These are phyloP conservation scores for Gambusia affinis DNA, from an alignment of 2,113 vertebrate species.

Conservation along the genomic window DNA sequence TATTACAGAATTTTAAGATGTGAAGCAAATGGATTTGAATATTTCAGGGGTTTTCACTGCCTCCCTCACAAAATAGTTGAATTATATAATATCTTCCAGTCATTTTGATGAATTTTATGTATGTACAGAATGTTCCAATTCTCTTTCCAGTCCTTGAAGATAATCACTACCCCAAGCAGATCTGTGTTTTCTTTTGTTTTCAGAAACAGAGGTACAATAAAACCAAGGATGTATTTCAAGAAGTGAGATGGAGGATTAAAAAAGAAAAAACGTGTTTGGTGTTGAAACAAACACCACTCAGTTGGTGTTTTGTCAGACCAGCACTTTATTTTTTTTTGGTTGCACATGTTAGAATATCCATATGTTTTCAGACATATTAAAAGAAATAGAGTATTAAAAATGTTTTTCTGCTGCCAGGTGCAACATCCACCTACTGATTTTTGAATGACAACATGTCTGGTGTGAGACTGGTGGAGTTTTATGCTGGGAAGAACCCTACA, in stretches of 20 bases:
- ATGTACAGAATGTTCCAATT: constrained; percentile 19
- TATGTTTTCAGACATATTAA: neutral
- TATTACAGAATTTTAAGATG: constrained; percentile 12
- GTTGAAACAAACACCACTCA: too few species aligned
- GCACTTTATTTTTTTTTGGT: neutral
- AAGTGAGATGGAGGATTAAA: constrained; percentile 7
- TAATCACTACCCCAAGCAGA: constrained; percentile 1
- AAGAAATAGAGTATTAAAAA: neutral
- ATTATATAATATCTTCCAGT: constrained; percentile 35
- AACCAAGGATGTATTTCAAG: constrained; percentile 3
- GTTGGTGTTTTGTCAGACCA: neutral
- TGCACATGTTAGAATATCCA: neutral
- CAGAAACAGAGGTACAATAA: neutral
- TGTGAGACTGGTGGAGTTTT: constrained; percentile 1
- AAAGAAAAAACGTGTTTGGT: constrained; percentile 2
- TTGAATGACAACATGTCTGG: constrained; percentile 16
- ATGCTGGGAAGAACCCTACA: constrained; percentile 25
- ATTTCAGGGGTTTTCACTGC: constrained; percentile 20
- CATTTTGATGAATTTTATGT: constrained; percentile 28
- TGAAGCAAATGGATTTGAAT: constrained; percentile 33
- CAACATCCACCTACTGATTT: constrained; percentile 8
- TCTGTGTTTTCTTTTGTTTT: constrained; percentile 17
- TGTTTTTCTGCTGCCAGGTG: constrained; percentile 29
- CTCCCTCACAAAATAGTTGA: constrained; percentile 25
- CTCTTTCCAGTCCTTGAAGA: constrained; percentile 16